Conservation (phyloP, 2,797 vertebrate species). For the Chiloscyllium punctatum region DNA sequence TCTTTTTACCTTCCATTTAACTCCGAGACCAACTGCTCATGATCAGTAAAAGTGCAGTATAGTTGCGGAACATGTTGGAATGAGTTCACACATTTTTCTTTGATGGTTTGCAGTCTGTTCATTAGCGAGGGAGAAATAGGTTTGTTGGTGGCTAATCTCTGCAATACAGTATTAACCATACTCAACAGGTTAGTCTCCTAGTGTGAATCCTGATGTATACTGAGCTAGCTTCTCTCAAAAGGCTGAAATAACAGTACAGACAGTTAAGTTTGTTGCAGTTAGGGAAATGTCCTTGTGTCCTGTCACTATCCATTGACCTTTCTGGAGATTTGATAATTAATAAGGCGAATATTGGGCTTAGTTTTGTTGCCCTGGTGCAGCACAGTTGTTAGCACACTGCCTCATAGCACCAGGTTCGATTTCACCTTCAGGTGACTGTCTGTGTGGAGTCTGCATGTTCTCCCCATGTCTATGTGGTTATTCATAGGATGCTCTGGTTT, state of each 20-base stretch:
- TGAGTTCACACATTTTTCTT: not conserved
- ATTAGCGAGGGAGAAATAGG: not conserved
- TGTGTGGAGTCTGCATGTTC: no score
- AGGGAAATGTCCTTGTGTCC: not conserved
- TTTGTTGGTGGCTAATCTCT: not conserved
- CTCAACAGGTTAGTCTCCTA: not conserved
- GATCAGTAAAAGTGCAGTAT: not conserved
- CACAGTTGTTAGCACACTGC: no score
- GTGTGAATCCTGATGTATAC: not conserved
- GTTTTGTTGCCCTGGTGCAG: not conserved
- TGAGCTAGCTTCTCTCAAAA: not conserved
- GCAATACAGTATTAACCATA: not conserved
- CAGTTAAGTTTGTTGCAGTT: not conserved
- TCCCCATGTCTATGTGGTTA: no score
- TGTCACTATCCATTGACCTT: not conserved
- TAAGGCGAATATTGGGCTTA: not conserved
- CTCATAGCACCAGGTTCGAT: no score
- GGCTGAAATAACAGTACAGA: not conserved
- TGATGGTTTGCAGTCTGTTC: not conserved
- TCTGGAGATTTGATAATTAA: not conserved
- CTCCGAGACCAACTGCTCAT: not conserved
- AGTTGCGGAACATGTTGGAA: not conserved
- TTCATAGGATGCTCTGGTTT: no score
- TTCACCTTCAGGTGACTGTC: no score
- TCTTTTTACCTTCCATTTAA: not conserved